These are phyloP conservation scores for Campaea margaritaria DNA, from an alignment of 2,888 invertebrate genomes.

Conservation along the genomic window DNA sequence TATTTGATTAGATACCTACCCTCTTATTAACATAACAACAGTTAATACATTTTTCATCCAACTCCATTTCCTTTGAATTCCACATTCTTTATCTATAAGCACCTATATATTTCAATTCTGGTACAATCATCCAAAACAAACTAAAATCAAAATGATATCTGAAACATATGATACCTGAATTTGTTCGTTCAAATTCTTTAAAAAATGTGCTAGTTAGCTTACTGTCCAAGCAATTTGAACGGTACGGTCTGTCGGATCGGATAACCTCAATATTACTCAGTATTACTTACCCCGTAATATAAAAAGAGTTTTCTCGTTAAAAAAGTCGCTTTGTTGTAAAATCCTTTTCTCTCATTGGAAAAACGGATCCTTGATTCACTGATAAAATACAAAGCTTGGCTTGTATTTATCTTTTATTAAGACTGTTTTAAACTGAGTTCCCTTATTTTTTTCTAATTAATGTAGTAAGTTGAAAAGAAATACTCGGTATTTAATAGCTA, in stretches of 20 bases:
- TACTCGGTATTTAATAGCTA: too few relatives aligned
- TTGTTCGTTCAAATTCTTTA: too few relatives aligned
- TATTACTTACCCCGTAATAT: conserved; percentile 61
- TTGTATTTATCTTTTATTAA: conserved; percentile 62
- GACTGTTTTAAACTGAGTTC: conserved; percentile 34
- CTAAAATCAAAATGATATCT: too few relatives aligned
- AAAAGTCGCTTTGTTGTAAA: conserved; percentile 58
- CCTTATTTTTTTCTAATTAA: conserved; percentile 32
- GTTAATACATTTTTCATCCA: too few relatives aligned
- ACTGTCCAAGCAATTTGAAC: neutral
- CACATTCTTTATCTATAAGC: too few relatives aligned
- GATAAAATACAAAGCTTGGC: conserved; percentile 62
- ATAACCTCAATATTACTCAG: conserved; percentile 65
- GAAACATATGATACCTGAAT: too few relatives aligned
- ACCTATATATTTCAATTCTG: too few relatives aligned
- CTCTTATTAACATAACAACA: too few relatives aligned
- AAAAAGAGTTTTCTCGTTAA: conserved; percentile 58
- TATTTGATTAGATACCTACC: too few relatives aligned
- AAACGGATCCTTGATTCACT: conserved; percentile 63
- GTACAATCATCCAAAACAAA: too few relatives aligned
- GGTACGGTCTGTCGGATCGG: conserved; percentile 58
- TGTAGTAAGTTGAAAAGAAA: conserved; percentile 3
- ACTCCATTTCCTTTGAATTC: too few relatives aligned
- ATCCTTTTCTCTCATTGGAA: conserved; percentile 59
- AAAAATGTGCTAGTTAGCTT: neutral